Percentiles rank a stretch among this genome's conserved stretches.
Evolutionary conservation across 1,140 invertebrate species (phyloP).

Genomic region (Heliothis virescens): DNA sequence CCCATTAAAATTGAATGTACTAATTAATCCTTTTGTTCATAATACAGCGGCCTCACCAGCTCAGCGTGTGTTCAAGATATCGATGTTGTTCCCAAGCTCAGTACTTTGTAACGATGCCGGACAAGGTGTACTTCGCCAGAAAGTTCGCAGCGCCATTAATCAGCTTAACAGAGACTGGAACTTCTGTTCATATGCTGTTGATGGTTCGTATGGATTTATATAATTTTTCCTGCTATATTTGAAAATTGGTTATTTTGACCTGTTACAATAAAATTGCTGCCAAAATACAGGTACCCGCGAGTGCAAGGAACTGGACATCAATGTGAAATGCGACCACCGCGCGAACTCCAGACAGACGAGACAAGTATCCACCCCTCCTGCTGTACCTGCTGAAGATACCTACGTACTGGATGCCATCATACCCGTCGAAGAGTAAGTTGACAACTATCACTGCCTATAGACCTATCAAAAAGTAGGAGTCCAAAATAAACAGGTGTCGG

Average conservation of each 20-base stretch:
- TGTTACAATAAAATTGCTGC: constrained; percentile 8
- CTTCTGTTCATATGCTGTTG: constrained; percentile 95
- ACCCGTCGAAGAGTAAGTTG: constrained; percentile 93
- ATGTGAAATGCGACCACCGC: constrained; percentile 95
- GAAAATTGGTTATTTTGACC: constrained; percentile 48
- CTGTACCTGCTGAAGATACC: constrained; percentile 88
- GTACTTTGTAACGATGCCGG: constrained; percentile 97
- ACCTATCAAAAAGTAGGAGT: constrained; percentile 21
- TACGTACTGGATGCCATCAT: constrained; percentile 93
- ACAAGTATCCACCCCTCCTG: constrained; percentile 84
- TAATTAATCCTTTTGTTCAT: constrained; percentile 20
- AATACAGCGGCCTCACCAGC: constrained; percentile 92
- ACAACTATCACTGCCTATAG: not conserved
- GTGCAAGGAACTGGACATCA: constrained; percentile 95
- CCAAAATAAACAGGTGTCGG: constrained; percentile 53
- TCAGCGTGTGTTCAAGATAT: constrained; percentile 96
- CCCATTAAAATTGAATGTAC: not conserved
- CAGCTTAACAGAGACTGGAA: constrained; percentile 97
- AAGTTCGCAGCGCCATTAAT: constrained; percentile 94
- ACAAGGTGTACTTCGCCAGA: constrained; percentile 95
- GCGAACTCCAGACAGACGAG: constrained; percentile 87
- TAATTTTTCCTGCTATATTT: too few species aligned
- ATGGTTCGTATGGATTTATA: constrained; percentile 89
- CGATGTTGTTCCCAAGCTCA: constrained; percentile 97
- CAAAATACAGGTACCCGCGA: constrained; percentile 87